A percentile compares a stretch with the other conserved stretches of the same genome.
Conservation (phyloP, 2,888 invertebrate genomes). For the Scaptomyza parva region DNA sequence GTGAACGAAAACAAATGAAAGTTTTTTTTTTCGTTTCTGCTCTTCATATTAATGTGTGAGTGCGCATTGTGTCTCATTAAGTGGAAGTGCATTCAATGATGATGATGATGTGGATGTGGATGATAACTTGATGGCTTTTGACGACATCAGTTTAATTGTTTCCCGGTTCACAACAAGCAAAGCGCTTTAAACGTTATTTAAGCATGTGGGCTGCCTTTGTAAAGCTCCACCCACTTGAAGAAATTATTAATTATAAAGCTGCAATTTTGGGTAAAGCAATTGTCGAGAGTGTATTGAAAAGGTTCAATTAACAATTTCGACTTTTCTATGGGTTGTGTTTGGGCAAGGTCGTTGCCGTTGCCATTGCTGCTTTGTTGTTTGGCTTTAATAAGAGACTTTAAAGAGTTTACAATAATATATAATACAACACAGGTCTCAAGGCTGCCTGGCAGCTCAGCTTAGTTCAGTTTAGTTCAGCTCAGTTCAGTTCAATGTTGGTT, state of each 20-base stretch:
- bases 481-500: background rate
- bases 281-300: slow-evolving; percentile 8
- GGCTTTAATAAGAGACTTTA: slow-evolving; percentile 38
- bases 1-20: slow-evolving; percentile 75
- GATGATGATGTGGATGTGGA: slow-evolving; percentile 33
- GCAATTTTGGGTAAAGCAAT: slow-evolving; percentile 44
- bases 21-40: slow-evolving; percentile 50
- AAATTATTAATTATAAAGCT: slow-evolving; percentile 63
- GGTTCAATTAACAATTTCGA: slow-evolving; percentile 42
- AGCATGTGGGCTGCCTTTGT: slow-evolving; percentile 48
- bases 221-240: slow-evolving; percentile 36
- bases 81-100: slow-evolving; percentile 69
- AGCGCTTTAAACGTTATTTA: slow-evolving; percentile 25
- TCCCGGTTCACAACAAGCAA: slow-evolving; percentile 64
- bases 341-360: slow-evolving; percentile 62
- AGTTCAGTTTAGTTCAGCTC: background rate
- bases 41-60: slow-evolving; percentile 24
- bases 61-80: slow-evolving; percentile 62
- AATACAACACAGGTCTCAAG: slow-evolving; percentile 47
- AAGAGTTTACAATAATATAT: slow-evolving; percentile 58
- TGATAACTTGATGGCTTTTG: slow-evolving; percentile 72
- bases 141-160: slow-evolving; percentile 76
- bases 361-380: slow-evolving; percentile 31
- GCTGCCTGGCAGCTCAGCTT: slow-evolving; percentile 17
- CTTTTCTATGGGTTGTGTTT: slow-evolving; percentile 47